These are phyloP conservation scores for Crossocerus cetratus DNA, from an alignment of 2,888 invertebrate genomes.

Conservation along the genomic window DNA sequence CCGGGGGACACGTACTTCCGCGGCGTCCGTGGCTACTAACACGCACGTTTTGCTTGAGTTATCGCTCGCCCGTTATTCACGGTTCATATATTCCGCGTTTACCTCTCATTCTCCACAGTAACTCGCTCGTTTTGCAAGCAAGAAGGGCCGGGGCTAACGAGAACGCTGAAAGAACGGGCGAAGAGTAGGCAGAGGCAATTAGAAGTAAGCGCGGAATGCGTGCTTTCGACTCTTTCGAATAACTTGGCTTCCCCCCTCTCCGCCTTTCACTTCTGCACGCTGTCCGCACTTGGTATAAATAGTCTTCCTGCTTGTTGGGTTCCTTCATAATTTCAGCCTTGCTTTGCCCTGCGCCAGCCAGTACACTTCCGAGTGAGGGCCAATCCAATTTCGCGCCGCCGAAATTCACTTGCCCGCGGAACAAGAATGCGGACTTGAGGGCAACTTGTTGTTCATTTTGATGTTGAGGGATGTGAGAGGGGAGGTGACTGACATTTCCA, in stretches of 20 bases:
- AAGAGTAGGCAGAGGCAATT: constrained; percentile 10
- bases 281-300: background rate
- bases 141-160: constrained; percentile 5
- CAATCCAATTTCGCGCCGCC: too few relatives aligned
- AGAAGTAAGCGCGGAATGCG: constrained; percentile 5
- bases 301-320: background rate
- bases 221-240: background rate
- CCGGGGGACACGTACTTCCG: constrained; percentile 4
- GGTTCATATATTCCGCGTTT: constrained; percentile 31
- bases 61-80: constrained; percentile 25
- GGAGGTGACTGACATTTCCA: too few relatives aligned
- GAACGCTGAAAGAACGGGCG: background rate
- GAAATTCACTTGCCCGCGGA: too few relatives aligned
- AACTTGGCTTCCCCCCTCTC: background rate
- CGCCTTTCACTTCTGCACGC: background rate
- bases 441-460: too few relatives aligned
- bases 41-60: constrained; percentile 36
- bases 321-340: background rate
- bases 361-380: too few relatives aligned
- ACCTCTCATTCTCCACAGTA: constrained; percentile 22
- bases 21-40: constrained; percentile 28
- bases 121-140: constrained; percentile 30
- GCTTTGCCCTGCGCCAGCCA: too few relatives aligned
- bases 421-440: too few relatives aligned
- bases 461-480: too few relatives aligned